Evolutionary conservation across 2,113 vertebrate genomes (phyloP).

Genomic region (Xenopus laevis): DNA sequence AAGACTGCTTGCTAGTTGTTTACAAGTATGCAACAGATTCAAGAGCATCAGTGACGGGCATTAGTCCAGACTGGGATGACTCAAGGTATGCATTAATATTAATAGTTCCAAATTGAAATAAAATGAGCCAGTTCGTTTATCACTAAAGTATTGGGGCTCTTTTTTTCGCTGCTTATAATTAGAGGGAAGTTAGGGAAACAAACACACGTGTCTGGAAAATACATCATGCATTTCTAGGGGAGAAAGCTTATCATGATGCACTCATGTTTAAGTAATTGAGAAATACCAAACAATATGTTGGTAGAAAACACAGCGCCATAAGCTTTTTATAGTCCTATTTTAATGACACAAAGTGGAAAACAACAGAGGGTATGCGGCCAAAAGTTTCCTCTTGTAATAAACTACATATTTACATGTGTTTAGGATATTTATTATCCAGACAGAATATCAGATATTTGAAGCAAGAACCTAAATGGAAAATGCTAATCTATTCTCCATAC

Average conservation of each 20-base stretch:
- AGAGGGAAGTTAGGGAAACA: background rate
- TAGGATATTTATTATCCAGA: conserved; percentile 1
- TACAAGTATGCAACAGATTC: conserved; percentile 90
- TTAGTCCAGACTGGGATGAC: conserved; percentile 83
- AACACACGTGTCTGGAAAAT: background rate
- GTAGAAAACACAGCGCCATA: conserved; percentile 11
- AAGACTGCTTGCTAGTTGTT: conserved; percentile 90
- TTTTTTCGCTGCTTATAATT: background rate
- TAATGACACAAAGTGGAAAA: conserved; percentile 12
- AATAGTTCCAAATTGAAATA: background rate
- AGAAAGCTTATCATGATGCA: background rate
- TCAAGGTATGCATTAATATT: conserved; percentile 72
- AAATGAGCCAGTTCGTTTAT: no score
- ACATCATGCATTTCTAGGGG: background rate
- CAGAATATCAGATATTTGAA: background rate
- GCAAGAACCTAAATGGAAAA: background rate
- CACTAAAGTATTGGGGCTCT: no score
- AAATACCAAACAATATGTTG: background rate
- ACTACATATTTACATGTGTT: conserved; percentile 21
- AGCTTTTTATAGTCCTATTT: background rate
- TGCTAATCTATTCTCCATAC: conserved; percentile 12
- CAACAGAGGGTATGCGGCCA: conserved; percentile 3
- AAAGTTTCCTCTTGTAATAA: conserved; percentile 27
- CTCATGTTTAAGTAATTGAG: conserved; percentile 21
- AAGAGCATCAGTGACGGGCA: conserved; percentile 76